Base-by-base conservation (phyloP, 1,140 invertebrate species). In the Sitodiplosis mosellana region DNA sequence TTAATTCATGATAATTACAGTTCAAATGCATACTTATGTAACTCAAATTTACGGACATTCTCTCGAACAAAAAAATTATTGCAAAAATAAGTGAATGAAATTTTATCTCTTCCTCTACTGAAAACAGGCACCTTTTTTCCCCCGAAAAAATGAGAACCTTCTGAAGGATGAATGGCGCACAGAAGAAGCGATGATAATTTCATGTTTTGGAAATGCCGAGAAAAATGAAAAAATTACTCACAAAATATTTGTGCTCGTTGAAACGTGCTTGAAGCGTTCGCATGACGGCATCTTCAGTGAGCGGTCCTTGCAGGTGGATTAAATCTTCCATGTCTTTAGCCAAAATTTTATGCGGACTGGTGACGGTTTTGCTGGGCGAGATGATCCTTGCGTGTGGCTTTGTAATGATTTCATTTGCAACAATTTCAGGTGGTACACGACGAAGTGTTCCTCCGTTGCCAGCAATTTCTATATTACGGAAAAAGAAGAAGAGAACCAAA, bases 241-340 rank as follows among this genome's bases (percentile, higher is more conserved):
- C 90, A 69, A 88, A 90, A 58, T 84, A 89, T 54, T 87, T 81
- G 46, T 83, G 77, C 44, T 81, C 78, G 53, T 78, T 79, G 67
- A 92, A 94, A 53, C 89, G 73, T 11, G 87, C 79, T 55, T 93
- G 87, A 19, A 94, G 73, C 55, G 86, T 87, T 61, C 87, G 81
- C 59, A 93, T 81, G 1, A 95, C 81, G 33, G 87, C 87, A 61
- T 94, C 88, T 63, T 95, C 91, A 12, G 87, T 95, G 37, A 95
- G 75, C 37, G 89, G 89, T 38, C 87, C 88, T 0, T 83, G 75
- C 49, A 94, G 68, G 67, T 93, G 87, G 63, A 92, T 93, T 48
- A 94, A 75, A 69, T 95, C 90, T 55, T 89, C 81, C 56, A 88
- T 71, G 53, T 77, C 69, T 51, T 56, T 48, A 1, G 55, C 51